Base-by-base conservation (phyloP, 2,113 vertebrate species). In the Acrocephalus kingi region DNA sequence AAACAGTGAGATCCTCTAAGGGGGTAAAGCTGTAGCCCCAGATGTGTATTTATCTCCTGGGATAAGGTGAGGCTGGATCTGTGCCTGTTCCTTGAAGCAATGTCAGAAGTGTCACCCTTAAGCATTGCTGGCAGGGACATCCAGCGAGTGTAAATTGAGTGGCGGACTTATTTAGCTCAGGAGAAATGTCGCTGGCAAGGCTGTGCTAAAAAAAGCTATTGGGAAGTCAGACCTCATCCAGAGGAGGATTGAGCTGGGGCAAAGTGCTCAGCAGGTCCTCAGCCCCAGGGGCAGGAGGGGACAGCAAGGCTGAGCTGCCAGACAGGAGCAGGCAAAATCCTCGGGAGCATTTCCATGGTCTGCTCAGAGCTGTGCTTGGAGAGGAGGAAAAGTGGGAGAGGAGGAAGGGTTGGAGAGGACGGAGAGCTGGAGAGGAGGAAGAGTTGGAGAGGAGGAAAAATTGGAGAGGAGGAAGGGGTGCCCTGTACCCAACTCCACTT, bases 341-440 rank as follows among this genome's bases (percentile, higher is more conserved):
- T 76, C 0, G 0, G 37, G 22, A 76, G 37, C 0, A 1, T 23
- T 48, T n/a, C 84, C 31, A 21, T 5, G 35, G 23, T n/a, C 43
- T 48, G 28, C 80, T 63, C 3, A 0, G 59, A 39, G 75, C 74
- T 78, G 30, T 9, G 45, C 74, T 35, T 8, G 89, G 58, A 64
- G 33, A 28, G 37, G 28, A 83, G 30, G 72, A 86, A 77, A 69
- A 27, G 54, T 1, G 58, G 52, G 71, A 41, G 43, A 2, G 41
- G 13, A 63, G 27, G 23, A 39, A 71, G 77, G n/a, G 13, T 8
- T 43, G 61, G 39, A 43, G 33, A 4, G 24, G 13, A 35, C 7
- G 10, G 20, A 35, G 18, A 20, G 41, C 4, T 67, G 77, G 41
- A 55, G 31, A 2, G 31, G 9, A 14, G 13, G 13, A 45, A 58